Percentiles rank a stretch among this genome's conserved stretches.
Evolutionary conservation across 2,113 vertebrate species (phyloP).

Genomic region (Kryptolebias marmoratus): DNA sequence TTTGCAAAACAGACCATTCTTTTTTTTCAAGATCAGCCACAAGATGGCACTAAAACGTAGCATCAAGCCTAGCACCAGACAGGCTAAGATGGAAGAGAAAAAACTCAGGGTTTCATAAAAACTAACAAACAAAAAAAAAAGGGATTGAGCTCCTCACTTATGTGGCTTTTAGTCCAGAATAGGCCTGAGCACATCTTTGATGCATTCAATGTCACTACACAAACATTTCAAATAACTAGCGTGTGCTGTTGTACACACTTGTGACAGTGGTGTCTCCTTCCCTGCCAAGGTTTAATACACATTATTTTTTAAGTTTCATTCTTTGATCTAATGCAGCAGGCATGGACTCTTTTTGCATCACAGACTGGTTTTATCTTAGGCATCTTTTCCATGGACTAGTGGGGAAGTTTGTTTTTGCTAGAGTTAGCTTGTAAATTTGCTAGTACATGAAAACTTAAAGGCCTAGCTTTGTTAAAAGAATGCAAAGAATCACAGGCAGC

Average conservation of each 20-base stretch:
- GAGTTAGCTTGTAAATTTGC: too few species aligned
- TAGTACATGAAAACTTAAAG: too few species aligned
- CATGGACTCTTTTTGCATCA: slow-evolving; percentile 1
- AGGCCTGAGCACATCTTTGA: background rate
- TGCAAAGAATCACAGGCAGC: too few species aligned
- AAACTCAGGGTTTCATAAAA: background rate
- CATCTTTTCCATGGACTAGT: too few species aligned
- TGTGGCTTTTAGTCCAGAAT: slow-evolving; percentile 2
- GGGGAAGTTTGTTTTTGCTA: too few species aligned
- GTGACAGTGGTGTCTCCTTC: slow-evolving; percentile 25
- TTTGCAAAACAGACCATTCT: slow-evolving; percentile 18
- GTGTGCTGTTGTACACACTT: background rate
- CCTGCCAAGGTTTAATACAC: background rate
- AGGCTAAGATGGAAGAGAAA: slow-evolving; percentile 24
- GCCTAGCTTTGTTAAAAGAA: too few species aligned
- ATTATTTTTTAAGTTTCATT: background rate
- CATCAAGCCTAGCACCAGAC: slow-evolving; percentile 8
- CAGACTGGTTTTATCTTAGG: too few species aligned
- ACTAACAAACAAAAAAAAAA: background rate
- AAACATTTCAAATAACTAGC: slow-evolving; percentile 11
- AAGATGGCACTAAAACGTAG: slow-evolving; percentile 67
- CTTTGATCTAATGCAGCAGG: slow-evolving; percentile 20
- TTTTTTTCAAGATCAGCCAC: slow-evolving; percentile 49
- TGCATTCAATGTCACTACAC: slow-evolving; percentile 9
- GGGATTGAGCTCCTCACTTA: slow-evolving; percentile 7